Percentiles rank a stretch among this genome's conserved stretches.
phyloP scores from a whole-genome alignment of 2,797 vertebrate genomes.

The Oophaga sylvatica region DNA sequence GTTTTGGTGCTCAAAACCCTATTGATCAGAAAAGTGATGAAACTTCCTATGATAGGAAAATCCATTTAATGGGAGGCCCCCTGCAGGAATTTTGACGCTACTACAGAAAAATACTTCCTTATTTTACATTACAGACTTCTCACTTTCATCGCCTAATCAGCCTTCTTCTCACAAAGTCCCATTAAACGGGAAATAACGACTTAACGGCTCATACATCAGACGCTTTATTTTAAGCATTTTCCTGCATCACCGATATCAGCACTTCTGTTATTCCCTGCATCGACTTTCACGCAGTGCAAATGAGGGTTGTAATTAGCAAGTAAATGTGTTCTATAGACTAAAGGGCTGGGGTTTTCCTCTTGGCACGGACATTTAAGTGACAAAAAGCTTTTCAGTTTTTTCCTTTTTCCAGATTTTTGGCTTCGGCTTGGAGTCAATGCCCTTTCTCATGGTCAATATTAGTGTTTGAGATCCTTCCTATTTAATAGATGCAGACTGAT shows the following conservation, averaged over 20 bases:
- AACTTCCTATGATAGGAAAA: not conserved
- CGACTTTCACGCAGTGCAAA: conserved; percentile 48
- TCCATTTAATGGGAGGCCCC: not conserved
- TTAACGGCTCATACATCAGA: conserved; percentile 33
- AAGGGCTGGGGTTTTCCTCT: conserved; percentile 42
- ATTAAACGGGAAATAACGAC: conserved; percentile 30
- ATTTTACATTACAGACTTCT: conserved; percentile 7
- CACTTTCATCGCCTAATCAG: not conserved
- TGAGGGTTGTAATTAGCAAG: conserved; percentile 55
- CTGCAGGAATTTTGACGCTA: not conserved
- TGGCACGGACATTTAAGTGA: conserved; percentile 19
- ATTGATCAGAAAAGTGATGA: not conserved
- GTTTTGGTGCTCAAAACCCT: not conserved
- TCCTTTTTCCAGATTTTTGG: not conserved
- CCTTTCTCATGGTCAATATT: not conserved
- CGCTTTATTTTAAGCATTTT: conserved; percentile 45
- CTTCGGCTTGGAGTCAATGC: not conserved
- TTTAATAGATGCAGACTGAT: not conserved
- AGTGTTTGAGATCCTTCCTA: not conserved
- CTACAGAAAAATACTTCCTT: not conserved
- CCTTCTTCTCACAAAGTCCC: conserved; percentile 24
- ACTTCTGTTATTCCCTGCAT: conserved; percentile 45
- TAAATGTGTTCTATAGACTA: conserved; percentile 30
- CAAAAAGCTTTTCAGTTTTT: conserved; percentile 1
- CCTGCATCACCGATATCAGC: conserved; percentile 58